Base-by-base conservation (phyloP, 2,797 vertebrate species). In the Pempheris klunzingeri region DNA sequence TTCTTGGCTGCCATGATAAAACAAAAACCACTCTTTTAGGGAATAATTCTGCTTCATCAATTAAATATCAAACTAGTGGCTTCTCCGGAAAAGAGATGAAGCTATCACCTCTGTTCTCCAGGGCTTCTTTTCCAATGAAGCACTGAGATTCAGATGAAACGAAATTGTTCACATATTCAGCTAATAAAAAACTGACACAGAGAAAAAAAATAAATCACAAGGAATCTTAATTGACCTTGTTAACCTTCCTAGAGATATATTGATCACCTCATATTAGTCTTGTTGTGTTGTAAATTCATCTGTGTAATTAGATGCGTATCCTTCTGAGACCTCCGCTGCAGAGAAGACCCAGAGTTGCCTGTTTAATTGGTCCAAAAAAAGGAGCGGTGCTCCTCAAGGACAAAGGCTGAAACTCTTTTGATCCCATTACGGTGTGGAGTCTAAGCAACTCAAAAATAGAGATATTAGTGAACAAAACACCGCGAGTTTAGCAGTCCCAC, bases 21-120 rank as follows among this genome's bases (percentile, higher is more conserved):
- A 92, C 61, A 85, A 82, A 84, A 87, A 87, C 74, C 77, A 71
- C 74, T 80, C 78, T 91, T 89, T 92, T 79, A 84, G 83, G 85
- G 89, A 91, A 92, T 89, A 91, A 91, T 90, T 92, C 85, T 87
- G 87, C 86, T 90, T 92, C 86, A 94, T 94, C 90, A 92, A 92
- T 93, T 92, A 92, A 91, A 93, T 91, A 93, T 94, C 90, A 88
- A 91, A 93, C 81, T 65, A 65, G 82, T 84, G 82, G 72, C 82
- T 85, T 82, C 81, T 88, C 66, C 71, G 83, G 78, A 85, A 88
- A 68, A 85, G 82, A 86, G 83, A 87, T 90, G 78, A 88, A 90
- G 87, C 82, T 55, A 89, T 91, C 87, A 93, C 90, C 91, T 90
- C 82, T 88, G 86, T 82, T 87, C 86, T 87, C 79, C 18, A 8